Evolutionary conservation across 1,140 invertebrate genomes (phyloP).

Genomic region (Physella acuta): DNA sequence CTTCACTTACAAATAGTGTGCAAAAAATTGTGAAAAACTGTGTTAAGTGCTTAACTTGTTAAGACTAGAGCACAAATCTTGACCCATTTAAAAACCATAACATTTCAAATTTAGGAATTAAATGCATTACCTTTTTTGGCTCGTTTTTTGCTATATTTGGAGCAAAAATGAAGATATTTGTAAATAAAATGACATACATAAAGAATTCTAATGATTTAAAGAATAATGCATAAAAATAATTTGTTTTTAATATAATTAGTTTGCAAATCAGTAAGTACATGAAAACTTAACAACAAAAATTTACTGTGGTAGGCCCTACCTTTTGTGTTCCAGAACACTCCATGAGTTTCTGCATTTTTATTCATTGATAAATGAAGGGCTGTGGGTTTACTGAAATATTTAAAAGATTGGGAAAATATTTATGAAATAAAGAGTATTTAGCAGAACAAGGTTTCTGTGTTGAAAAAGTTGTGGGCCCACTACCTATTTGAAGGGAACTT

Average conservation of each 20-base stretch:
- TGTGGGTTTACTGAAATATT: not conserved
- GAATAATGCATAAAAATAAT: not conserved
- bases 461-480: not conserved
- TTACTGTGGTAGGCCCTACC: not conserved
- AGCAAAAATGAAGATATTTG: not conserved
- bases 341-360: not conserved
- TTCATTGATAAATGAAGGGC: constrained; percentile 1
- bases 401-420: not conserved
- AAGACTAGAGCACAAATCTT: not conserved
- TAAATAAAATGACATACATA: not conserved
- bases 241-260: not conserved
- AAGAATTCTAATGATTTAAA: not conserved
- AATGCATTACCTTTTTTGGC: constrained; percentile 15
- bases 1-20: not conserved
- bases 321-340: not conserved
- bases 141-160: constrained; percentile 1
- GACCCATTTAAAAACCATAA: not conserved
- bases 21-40: not conserved
- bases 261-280: not conserved
- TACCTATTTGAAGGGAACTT: not conserved
- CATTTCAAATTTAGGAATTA: not conserved
- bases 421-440: not conserved
- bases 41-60: not conserved
- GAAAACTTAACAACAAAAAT: not conserved
- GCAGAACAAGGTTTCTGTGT: not conserved